Evolutionary conservation across 2,888 invertebrate genomes (phyloP).

Genomic region (Therioaphis trifolii): DNA sequence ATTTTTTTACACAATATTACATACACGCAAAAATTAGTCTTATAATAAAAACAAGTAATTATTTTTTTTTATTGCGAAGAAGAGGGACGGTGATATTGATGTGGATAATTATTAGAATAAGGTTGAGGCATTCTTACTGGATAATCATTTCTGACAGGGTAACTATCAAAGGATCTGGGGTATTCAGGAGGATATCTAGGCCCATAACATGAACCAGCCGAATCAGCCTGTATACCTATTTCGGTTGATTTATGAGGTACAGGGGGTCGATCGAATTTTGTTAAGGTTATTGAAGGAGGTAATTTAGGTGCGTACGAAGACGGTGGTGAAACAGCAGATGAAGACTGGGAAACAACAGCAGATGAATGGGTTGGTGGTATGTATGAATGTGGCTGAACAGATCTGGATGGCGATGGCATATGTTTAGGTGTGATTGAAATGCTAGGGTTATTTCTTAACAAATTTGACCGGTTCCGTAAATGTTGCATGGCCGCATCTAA

Average conservation of each 20-base stretch:
- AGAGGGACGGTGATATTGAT: conserved; percentile 51
- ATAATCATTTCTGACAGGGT: conserved; percentile 36
- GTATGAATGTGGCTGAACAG: conserved; percentile 43
- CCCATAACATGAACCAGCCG: conserved; percentile 14
- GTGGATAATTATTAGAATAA: conserved; percentile 44
- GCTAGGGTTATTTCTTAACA: conserved; percentile 69
- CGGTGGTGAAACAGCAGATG: not conserved
- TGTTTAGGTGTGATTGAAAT: conserved; percentile 69
- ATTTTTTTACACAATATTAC: conserved; percentile 16
- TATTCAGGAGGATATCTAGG: conserved; percentile 47
- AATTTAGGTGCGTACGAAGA: conserved; percentile 46
- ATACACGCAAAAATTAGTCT: conserved; percentile 34
- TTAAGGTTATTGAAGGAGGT: conserved; percentile 55
- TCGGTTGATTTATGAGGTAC: conserved; percentile 44
- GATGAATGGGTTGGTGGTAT: conserved; percentile 27
- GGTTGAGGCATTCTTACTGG: conserved; percentile 30
- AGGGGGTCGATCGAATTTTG: conserved; percentile 34
- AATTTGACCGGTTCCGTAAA: conserved; percentile 62
- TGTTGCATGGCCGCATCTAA: conserved; percentile 61
- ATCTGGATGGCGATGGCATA: not conserved
- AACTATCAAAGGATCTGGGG: conserved; percentile 51
- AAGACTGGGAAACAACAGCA: conserved; percentile 8
- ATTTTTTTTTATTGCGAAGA: conserved; percentile 42
- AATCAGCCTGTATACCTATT: conserved; percentile 39
- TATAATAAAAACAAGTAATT: conserved; percentile 17